These are phyloP conservation scores for Triplophysa bombifrons DNA, from an alignment of 2,797 vertebrate species.

Conservation along the genomic window DNA sequence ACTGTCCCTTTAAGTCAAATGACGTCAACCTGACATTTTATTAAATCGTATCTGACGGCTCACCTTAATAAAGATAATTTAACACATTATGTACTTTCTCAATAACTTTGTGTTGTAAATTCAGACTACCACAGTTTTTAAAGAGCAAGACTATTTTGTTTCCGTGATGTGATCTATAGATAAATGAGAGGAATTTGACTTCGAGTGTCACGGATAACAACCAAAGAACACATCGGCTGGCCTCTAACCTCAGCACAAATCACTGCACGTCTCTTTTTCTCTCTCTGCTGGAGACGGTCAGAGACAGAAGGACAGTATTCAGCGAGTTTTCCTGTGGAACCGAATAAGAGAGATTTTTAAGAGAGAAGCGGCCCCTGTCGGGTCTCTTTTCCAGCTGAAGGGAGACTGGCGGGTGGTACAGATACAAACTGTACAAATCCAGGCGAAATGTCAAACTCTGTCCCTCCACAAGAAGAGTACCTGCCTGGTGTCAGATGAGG, in stretches of 20 bases:
- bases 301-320: slow-evolving; percentile 38
- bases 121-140: too few relatives aligned
- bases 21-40: too few relatives aligned
- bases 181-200: background rate
- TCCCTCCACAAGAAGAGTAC: slow-evolving; percentile 57
- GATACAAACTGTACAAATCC: slow-evolving; percentile 55
- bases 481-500: slow-evolving; percentile 63
- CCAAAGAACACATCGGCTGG: slow-evolving; percentile 43
- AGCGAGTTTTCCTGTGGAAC: slow-evolving; percentile 36
- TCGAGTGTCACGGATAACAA: slow-evolving; percentile 24
- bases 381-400: slow-evolving; percentile 50
- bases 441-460: slow-evolving; percentile 65
- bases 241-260: slow-evolving; percentile 30
- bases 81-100: too few relatives aligned
- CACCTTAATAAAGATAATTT: too few relatives aligned
- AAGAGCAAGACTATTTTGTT: too few relatives aligned
- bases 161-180: background rate
- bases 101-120: too few relatives aligned
- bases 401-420: slow-evolving; percentile 56
- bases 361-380: slow-evolving; percentile 11
- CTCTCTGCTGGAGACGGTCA: slow-evolving; percentile 34
- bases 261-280: slow-evolving; percentile 51
- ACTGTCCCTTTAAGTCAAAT: too few relatives aligned
- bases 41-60: too few relatives aligned
- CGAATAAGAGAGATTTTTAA: slow-evolving; percentile 38